Conservation (phyloP, 2,113 vertebrate species). For the Taxidea taxus region DNA sequence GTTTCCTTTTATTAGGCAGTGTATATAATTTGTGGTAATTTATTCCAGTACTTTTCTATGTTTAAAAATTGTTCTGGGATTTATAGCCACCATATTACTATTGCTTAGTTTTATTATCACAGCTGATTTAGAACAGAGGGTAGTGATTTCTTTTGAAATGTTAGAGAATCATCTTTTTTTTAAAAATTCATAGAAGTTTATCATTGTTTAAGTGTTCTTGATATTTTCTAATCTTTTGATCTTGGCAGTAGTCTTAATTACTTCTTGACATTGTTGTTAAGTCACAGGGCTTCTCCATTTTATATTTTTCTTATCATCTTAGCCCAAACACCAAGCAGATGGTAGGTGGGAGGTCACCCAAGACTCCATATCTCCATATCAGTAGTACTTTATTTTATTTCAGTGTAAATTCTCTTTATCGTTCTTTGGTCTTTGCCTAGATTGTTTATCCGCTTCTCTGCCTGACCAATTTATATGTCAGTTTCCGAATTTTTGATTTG, state of each 20-base stretch:
- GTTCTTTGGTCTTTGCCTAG: background rate
- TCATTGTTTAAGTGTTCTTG: background rate
- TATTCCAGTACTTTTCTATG: background rate
- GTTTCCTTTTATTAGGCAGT: constrained; percentile 7
- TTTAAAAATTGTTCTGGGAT: background rate
- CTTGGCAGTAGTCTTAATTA: background rate
- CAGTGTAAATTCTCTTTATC: background rate
- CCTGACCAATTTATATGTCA: background rate
- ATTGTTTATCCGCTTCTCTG: background rate
- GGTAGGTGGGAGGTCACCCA: background rate
- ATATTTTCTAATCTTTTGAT: background rate
- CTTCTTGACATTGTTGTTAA: background rate
- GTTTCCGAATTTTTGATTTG: background rate
- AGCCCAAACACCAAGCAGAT: background rate
- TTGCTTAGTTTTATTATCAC: background rate
- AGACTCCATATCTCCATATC: background rate
- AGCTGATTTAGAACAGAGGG: background rate
- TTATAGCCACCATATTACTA: background rate
- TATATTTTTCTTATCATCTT: background rate
- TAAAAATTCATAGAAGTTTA: background rate
- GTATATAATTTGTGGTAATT: background rate
- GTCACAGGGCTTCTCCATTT: background rate
- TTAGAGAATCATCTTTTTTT: background rate
- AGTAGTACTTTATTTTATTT: background rate
- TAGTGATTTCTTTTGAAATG: constrained; percentile 20